Evolutionary conservation across 2,797 vertebrate species (phyloP), one percentile per base, ranked within the genome.

Genomic region (Xenops minutus): DNA sequence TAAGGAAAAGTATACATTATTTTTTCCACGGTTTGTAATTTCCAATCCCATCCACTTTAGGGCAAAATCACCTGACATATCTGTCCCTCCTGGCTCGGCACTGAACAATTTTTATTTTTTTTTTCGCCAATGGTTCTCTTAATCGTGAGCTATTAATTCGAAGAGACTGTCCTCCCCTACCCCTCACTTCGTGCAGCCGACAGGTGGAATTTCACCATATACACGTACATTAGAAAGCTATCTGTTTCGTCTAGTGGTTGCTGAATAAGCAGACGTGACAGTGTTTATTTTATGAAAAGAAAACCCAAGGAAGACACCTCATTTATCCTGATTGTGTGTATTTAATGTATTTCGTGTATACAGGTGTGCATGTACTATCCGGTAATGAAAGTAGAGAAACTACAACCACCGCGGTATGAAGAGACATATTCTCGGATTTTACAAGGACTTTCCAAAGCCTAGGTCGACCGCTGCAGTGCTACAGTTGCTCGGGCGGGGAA

Each of bases 131-230:
- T 17, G 16, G 14, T 12, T 69, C 29, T 56, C 63, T 71, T 56
- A 83, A 32, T 36, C 0, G 2, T 43, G 52, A 91, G 11, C 34
- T 85, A 23, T 37, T 63, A 39, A 39, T 85, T 37, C 6, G 5
- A 85, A 79, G 14, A 55, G 12, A 19, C 21, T 8, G 26, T 15
- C 27, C 49, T 54, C 8, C 36, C 58, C 77, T 41, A 34, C 14
- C 9, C 17, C 11, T 46, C 18, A 7, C 9, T 63, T 32, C 23
- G 6, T 43, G 54, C n/a, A 61, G 52, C 12, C 30, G 21, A 81
- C 95, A 96, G 92, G 92, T 93, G 94, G 77, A 91, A 89, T 93
- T 89, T 81, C 58, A 54, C 68, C n/a, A 20, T 39, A 43, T 29
- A 54, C 52, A 59, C 26, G 3, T 58, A 5, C 54, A 92, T 92